phyloP scores from a whole-genome alignment of 2,113 vertebrate genomes.

The Rattus norvegicus region GRCr8 NC_086029.1:906501-907000 shows the following conservation, averaged over 20 bases:
- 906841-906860: neutral
- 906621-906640: neutral
- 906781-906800: neutral
- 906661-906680: neutral
- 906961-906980: conserved; percentile 39
- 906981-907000: conserved; percentile 21
- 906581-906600: conserved; percentile 2
- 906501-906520: conserved; percentile 1
- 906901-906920: neutral
- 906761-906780: fast-evolving
- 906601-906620: neutral
- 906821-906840: no score
- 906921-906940: conserved; percentile 36
- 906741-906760: neutral
- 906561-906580: neutral
- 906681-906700: neutral
- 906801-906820: neutral
- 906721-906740: neutral
- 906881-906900: neutral
- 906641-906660: neutral
- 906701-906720: neutral
- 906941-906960: neutral
- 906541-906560: neutral
- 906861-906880: neutral
- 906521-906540: conserved; percentile 33